Percentiles rank a stretch among this genome's conserved stretches.
Evolutionary conservation across 2,888 invertebrate species (phyloP).

Genomic region (Gari tellinella): DNA sequence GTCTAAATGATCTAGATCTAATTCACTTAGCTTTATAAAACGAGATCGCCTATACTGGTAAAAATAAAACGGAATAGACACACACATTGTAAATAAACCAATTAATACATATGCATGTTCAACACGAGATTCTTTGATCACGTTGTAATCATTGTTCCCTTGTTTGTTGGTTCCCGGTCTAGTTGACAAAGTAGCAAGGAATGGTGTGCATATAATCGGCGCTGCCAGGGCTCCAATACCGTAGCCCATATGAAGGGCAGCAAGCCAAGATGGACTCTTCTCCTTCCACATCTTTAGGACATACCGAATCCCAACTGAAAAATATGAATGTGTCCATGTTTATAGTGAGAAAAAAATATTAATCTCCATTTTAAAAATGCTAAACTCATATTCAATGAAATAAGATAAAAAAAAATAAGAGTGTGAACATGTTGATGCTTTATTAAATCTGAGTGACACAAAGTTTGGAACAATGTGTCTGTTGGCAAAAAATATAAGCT

Average conservation of each 20-base stretch:
- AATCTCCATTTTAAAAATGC: too few species aligned
- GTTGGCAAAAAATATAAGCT: too few species aligned
- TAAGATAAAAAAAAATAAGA: too few species aligned
- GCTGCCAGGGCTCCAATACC: constrained; percentile 43
- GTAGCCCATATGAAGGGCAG: constrained; percentile 48
- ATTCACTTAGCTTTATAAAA: too few species aligned
- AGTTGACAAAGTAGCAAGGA: constrained; percentile 29
- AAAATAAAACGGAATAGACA: constrained; percentile 36
- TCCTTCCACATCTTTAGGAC: constrained; percentile 37
- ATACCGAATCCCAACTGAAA: constrained; percentile 36
- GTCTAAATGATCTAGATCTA: too few species aligned
- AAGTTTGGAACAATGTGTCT: too few species aligned
- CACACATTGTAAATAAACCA: constrained; percentile 30
- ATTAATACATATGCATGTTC: constrained; percentile 32
- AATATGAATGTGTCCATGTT: too few species aligned
- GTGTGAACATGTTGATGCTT: too few species aligned
- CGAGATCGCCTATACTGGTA: constrained; percentile 12
- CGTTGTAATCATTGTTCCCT: constrained; percentile 16
- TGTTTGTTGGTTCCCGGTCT: too few species aligned
- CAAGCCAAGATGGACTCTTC: constrained; percentile 26
- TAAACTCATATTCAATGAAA: too few species aligned
- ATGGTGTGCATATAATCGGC: constrained; percentile 41
- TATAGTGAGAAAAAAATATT: too few species aligned
- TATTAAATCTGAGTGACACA: too few species aligned
- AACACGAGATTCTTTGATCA: constrained; percentile 43